These are phyloP conservation scores for Urocolius indicus DNA, from an alignment of 2,113 vertebrate genomes.

Conservation along the genomic window DNA sequence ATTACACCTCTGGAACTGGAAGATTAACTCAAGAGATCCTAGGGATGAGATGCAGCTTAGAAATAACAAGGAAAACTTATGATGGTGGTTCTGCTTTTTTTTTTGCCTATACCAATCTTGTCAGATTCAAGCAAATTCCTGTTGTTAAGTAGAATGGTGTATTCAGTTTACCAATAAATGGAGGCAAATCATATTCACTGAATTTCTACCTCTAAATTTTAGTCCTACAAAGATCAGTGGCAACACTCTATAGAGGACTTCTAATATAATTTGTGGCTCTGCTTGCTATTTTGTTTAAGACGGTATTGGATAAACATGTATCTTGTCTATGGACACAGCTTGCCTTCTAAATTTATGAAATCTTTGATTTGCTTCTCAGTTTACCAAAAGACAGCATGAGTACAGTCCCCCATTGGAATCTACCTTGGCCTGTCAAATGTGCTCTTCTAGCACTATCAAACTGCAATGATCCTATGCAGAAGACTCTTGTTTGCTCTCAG, in stretches of 20 bases:
- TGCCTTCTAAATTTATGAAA: background rate
- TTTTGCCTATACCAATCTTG: background rate
- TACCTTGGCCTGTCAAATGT: background rate
- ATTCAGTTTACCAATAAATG: background rate
- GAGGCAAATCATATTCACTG: background rate
- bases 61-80: background rate
- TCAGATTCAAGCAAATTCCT: background rate
- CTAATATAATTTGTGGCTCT: background rate
- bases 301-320: background rate
- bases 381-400: background rate
- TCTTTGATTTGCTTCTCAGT: background rate
- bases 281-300: background rate
- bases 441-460: background rate
- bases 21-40: background rate
- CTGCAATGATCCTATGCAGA: background rate
- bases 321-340: background rate
- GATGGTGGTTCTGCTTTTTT: background rate
- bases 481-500: background rate
- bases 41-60: background rate
- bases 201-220: background rate
- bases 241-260: accelerated
- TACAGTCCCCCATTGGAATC: accelerated
- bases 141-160: background rate
- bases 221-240: background rate
- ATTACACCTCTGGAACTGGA: background rate